phyloP scores from a whole-genome alignment of 2,113 vertebrate genomes.

The Tringa solitaria region DNA sequence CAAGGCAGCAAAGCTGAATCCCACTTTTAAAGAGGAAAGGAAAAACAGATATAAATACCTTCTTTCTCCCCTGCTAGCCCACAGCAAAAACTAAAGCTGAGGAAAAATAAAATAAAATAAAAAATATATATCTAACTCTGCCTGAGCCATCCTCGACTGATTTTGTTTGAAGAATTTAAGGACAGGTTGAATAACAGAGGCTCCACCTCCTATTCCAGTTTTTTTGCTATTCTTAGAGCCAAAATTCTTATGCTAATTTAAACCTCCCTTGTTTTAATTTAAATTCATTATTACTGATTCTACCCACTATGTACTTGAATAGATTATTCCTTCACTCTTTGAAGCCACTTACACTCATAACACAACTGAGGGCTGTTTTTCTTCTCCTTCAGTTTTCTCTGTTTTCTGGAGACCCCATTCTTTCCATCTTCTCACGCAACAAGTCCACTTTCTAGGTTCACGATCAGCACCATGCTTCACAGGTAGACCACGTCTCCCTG shows the following conservation, averaged over 20 bases:
- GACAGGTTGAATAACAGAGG: constrained; percentile 11
- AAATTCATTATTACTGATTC: constrained; percentile 45
- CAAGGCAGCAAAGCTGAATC: neutral
- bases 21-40: neutral
- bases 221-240: constrained; percentile 35
- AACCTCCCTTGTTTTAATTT: constrained; percentile 62
- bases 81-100: neutral
- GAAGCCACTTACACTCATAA: neutral
- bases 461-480: neutral
- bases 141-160: neutral
- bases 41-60: neutral
- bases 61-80: neutral
- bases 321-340: neutral
- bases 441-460: neutral
- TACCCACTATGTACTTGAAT: constrained; percentile 25
- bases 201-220: constrained; percentile 10
- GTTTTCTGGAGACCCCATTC: neutral
- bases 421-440: neutral
- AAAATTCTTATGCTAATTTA: constrained; percentile 57
- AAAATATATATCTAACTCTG: neutral
- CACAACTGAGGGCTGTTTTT: neutral
- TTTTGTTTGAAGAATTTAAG: constrained; percentile 18
- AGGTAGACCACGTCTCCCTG: neutral
- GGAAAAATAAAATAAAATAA: neutral
- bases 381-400: neutral